A percentile compares a stretch with the other conserved stretches of the same genome.
Conservation (phyloP, 2,113 vertebrate genomes). For the Malurus alboscapulatus region DNA sequence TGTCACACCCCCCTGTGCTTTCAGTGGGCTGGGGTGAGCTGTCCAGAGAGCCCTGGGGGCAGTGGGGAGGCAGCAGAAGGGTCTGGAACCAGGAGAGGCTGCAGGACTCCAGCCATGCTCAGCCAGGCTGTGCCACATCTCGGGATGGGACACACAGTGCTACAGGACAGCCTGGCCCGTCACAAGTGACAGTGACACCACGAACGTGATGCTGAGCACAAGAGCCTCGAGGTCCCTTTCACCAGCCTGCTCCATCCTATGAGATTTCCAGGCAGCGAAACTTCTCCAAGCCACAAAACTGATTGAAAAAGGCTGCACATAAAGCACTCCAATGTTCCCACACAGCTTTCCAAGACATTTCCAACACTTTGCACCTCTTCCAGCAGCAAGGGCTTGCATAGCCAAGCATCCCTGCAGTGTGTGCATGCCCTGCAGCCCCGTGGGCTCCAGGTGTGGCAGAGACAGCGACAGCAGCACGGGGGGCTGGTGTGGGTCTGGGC, state of each 20-base stretch:
- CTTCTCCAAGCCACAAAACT: not conserved
- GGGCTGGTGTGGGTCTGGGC: rapidly evolving
- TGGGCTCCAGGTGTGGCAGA: rapidly evolving
- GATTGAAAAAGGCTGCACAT: not conserved
- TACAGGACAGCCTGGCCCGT: not conserved
- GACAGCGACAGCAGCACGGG: not conserved
- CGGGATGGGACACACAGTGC: not conserved
- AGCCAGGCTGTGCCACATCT: not conserved
- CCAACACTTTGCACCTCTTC: not conserved
- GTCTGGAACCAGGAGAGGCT: not conserved
- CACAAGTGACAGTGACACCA: rapidly evolving
- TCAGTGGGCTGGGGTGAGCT: not conserved
- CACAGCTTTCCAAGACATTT: not conserved
- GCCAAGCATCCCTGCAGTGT: not conserved
- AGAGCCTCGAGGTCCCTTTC: not conserved
- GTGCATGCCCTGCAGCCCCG: not conserved
- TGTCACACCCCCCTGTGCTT: not conserved
- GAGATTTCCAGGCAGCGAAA: not conserved
- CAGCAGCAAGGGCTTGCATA: not conserved
- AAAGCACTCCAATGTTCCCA: not conserved
- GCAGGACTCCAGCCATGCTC: not conserved
- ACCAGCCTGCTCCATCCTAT: not conserved
- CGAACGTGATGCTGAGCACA: rapidly evolving
- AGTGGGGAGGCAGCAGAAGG: not conserved
- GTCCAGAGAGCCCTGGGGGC: rapidly evolving